Evolutionary conservation across 2,888 invertebrate genomes (phyloP).

Genomic region (Ennomos quercinarius): DNA sequence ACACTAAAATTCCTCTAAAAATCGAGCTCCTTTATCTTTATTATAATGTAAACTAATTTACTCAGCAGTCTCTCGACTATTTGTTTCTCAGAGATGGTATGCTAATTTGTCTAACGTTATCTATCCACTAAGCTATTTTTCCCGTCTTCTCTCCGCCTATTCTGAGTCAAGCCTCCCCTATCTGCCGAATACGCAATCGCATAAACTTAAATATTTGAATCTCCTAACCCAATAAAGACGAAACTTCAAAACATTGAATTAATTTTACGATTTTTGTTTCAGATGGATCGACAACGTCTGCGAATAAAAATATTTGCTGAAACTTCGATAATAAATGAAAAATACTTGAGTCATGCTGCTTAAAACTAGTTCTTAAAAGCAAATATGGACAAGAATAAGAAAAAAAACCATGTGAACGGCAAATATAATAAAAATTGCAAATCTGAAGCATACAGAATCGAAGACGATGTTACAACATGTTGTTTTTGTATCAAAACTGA

Average conservation of each 20-base stretch:
- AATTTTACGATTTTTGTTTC: constrained; percentile 38
- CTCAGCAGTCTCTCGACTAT: not conserved
- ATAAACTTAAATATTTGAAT: constrained; percentile 25
- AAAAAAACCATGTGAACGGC: constrained; percentile 76
- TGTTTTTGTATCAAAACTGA: constrained; percentile 81
- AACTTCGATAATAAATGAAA: constrained; percentile 20
- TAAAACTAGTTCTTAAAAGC: constrained; percentile 41
- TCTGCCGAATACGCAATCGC: constrained; percentile 31
- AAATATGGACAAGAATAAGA: constrained; percentile 80
- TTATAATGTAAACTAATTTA: not conserved
- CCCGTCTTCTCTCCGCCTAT: constrained; percentile 32
- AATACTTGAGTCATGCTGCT: constrained; percentile 31
- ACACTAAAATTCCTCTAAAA: not conserved
- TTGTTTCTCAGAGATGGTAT: constrained; percentile 13
- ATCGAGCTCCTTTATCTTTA: not conserved
- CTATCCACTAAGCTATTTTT: constrained; percentile 25
- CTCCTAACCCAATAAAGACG: constrained; percentile 19
- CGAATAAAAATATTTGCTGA: constrained; percentile 25
- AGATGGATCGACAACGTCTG: constrained; percentile 32
- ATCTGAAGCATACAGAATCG: constrained; percentile 65
- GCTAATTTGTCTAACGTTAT: constrained; percentile 30
- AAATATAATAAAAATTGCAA: constrained; percentile 79
- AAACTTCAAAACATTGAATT: constrained; percentile 31
- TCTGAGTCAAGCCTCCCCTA: constrained; percentile 25
- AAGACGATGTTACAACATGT: constrained; percentile 76